Evolutionary conservation across 2,888 invertebrate genomes (phyloP).

Genomic region (Seira musarum): DNA sequence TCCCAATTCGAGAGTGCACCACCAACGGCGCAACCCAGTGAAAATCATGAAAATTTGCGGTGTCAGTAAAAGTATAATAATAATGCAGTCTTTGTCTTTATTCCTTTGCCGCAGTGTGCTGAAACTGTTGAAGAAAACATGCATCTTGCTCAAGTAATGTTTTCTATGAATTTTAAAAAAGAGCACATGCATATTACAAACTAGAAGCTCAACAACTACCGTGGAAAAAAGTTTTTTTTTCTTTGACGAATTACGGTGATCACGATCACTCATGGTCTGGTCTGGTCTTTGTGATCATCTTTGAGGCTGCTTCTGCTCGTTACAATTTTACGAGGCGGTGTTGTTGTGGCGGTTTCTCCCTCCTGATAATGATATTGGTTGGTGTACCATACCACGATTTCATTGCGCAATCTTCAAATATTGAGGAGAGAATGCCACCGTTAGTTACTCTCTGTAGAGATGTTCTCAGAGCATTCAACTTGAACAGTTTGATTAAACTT

Average conservation of each 20-base stretch:
- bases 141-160: not conserved
- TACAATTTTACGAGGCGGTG: no score
- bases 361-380: not conserved
- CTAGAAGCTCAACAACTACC: no score
- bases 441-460: no score
- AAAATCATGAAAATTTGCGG: slow-evolving; percentile 6
- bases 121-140: slow-evolving; percentile 1
- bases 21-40: not conserved
- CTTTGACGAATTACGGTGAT: no score
- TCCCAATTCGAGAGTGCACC: not conserved
- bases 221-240: no score
- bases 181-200: not conserved
- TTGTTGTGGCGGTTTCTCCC: not conserved
- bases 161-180: not conserved
- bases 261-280: no score
- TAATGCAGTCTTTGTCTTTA: slow-evolving; percentile 12
- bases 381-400: no score
- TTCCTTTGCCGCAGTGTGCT: not conserved
- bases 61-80: slow-evolving; percentile 20
- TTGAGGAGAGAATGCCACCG: slow-evolving; percentile 3
- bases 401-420: not conserved
- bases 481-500: not conserved
- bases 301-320: no score
- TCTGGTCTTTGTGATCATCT: no score
- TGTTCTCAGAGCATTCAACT: not conserved